Evolutionary conservation across 2,797 vertebrate species (phyloP), one percentile per base, ranked within the genome.

Genomic region (Meda fulgida): DNA sequence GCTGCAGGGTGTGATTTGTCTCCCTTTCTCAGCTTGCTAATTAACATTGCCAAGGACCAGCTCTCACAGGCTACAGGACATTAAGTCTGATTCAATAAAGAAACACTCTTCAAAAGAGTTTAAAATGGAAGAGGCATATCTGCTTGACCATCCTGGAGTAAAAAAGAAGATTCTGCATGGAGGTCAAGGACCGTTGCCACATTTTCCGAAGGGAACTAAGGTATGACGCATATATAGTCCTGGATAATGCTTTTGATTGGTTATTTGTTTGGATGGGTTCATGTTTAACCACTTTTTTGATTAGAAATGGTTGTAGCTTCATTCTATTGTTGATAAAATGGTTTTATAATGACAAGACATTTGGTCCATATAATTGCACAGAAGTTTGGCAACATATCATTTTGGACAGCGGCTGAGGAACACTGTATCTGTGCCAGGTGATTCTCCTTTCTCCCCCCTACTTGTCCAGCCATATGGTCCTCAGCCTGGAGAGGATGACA

Each of bases 111-210:
- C 26, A 14, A 53, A 21, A 19, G 11, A 72, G 46, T 69, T 60
- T 9, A 76, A 40, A 84, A 97, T 97, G 96, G 96, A 97, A 83
- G 95, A 96, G 87, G 95, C 92, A 0, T 96, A 96, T 89, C 92
- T 97, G 77, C 92, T 95, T 66, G 95, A 95, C 0, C 90, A 95
- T 89, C 94, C 94, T 48, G 96, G 96, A n/a, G 95, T 97, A 81
- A 96, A 88, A 89, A 97, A 97, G 93, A 96, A 94, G 93, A 97
- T 97, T 87, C 93, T 97, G 43, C 92, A 95, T 0, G 97, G 96
- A 91, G 96, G 97, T 48, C 90, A 0, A 8, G 97, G 96, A 58
- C 91, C 93, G 0, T 77, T 97, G 88, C 96, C 96, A 0, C 94
- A 96, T 87, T 93, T 96, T 81, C 94, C 96, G 86, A 93, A 95